Conservation (phyloP, 2,888 invertebrate species). For the Cryptops parisi region DNA sequence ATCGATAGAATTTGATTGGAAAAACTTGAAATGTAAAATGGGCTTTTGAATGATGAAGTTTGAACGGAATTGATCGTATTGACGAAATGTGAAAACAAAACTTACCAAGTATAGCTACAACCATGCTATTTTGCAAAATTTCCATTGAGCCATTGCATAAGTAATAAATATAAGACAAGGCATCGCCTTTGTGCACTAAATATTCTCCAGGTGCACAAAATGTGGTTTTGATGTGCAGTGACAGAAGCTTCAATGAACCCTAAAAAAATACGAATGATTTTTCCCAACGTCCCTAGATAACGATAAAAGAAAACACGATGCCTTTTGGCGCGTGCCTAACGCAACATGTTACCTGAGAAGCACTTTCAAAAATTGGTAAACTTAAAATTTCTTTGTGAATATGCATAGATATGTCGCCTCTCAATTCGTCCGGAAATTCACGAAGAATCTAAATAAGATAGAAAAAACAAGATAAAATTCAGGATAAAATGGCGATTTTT, state of each 20-base stretch:
- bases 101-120: conserved; percentile 89
- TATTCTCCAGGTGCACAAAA: conserved; percentile 95
- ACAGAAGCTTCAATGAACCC: conserved; percentile 82
- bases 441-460: conserved; percentile 57
- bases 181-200: conserved; percentile 86
- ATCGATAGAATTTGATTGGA: too few relatives aligned
- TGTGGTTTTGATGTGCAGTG: conserved; percentile 80
- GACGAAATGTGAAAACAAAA: too few relatives aligned
- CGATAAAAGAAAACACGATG: neutral
- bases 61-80: too few relatives aligned
- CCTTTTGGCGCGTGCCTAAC: neutral
- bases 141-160: conserved; percentile 96
- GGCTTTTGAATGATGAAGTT: too few relatives aligned
- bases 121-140: conserved; percentile 90
- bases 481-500: too few relatives aligned
- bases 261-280: conserved; percentile 1
- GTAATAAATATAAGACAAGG: conserved; percentile 83
- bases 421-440: conserved; percentile 89
- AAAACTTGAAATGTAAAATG: too few relatives aligned
- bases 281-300: neutral
- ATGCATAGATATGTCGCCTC: conserved; percentile 92
- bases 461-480: neutral
- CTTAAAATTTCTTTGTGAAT: conserved; percentile 86
- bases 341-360: conserved; percentile 55
- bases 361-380: conserved; percentile 84